These are phyloP conservation scores for Chorisops tibialis DNA, from an alignment of 2,888 invertebrate species.

Conservation along the genomic window DNA sequence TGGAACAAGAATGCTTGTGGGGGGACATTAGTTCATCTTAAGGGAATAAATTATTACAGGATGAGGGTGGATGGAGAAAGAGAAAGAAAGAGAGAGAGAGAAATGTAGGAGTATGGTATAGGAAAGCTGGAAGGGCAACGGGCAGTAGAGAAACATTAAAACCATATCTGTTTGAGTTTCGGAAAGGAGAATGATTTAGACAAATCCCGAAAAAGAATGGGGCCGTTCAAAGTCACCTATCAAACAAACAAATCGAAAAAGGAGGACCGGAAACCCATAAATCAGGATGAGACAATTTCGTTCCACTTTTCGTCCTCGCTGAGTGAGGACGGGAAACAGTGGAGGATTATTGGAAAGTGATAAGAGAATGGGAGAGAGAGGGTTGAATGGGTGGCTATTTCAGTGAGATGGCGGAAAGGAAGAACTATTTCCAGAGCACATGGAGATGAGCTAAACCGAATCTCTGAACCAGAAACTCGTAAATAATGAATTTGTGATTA, in stretches of 20 bases:
- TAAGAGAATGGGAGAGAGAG: not conserved
- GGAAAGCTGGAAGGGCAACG: no score
- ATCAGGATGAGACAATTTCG: constrained; percentile 29
- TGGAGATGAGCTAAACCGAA: constrained; percentile 35
- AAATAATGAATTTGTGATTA: constrained; percentile 47
- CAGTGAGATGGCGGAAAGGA: constrained; percentile 15
- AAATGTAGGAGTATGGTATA: not conserved
- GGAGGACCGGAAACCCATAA: constrained; percentile 23
- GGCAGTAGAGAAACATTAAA: no score
- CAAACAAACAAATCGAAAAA: constrained; percentile 25
- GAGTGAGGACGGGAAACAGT: not conserved
- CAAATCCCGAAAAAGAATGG: constrained; percentile 20
- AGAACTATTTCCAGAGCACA: constrained; percentile 33
- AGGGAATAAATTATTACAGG: constrained; percentile 19
- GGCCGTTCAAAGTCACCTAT: constrained; percentile 23
- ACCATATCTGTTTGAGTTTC: not conserved
- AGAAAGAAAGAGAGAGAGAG: not conserved
- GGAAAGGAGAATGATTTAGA: not conserved
- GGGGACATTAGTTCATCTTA: constrained; percentile 15
- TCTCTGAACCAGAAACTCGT: constrained; percentile 49
- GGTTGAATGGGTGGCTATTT: not conserved
- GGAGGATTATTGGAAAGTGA: no score
- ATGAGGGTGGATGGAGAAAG: no score
- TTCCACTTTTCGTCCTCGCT: constrained; percentile 11
- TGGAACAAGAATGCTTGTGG: not conserved